These are phyloP conservation scores for Cosmia trapezina DNA, from an alignment of 2,888 invertebrate genomes.

Conservation along the genomic window DNA sequence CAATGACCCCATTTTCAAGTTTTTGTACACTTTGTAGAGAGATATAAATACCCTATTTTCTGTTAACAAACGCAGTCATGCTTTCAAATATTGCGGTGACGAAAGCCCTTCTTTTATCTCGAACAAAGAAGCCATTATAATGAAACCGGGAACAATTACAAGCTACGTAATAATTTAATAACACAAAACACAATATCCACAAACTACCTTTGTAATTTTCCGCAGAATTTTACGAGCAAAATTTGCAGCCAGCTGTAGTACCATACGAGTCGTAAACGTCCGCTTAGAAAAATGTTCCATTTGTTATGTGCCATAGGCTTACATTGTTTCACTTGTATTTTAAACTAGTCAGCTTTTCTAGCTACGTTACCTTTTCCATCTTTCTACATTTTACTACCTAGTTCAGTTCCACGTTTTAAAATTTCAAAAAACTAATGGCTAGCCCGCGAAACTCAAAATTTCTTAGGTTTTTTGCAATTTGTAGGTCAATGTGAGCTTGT, in stretches of 20 bases:
- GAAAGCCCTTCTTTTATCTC: neutral
- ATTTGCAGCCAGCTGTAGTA: constrained; percentile 31
- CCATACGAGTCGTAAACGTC: constrained; percentile 37
- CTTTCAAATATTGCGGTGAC: neutral
- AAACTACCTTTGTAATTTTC: constrained; percentile 38
- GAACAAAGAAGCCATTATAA: neutral
- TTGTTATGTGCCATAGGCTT: constrained; percentile 37
- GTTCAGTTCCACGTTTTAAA: neutral
- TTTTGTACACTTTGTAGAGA: neutral
- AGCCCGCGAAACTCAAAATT: no score
- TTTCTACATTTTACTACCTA: constrained; percentile 12
- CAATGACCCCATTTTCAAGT: neutral
- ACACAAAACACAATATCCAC: constrained; percentile 34
- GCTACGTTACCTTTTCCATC: constrained; percentile 25
- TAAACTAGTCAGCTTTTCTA: constrained; percentile 20
- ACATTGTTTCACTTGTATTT: constrained; percentile 47
- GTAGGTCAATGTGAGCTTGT: no score
- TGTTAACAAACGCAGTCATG: neutral
- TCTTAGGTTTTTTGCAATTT: no score
- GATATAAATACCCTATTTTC: neutral
- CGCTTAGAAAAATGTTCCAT: constrained; percentile 50
- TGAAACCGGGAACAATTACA: neutral
- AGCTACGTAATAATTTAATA: constrained; percentile 3
- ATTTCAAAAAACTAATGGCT: no score
- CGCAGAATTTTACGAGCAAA: constrained; percentile 40